Base-by-base conservation (phyloP, 2,113 vertebrate genomes). In the Shinisaurus crocodilurus region DNA sequence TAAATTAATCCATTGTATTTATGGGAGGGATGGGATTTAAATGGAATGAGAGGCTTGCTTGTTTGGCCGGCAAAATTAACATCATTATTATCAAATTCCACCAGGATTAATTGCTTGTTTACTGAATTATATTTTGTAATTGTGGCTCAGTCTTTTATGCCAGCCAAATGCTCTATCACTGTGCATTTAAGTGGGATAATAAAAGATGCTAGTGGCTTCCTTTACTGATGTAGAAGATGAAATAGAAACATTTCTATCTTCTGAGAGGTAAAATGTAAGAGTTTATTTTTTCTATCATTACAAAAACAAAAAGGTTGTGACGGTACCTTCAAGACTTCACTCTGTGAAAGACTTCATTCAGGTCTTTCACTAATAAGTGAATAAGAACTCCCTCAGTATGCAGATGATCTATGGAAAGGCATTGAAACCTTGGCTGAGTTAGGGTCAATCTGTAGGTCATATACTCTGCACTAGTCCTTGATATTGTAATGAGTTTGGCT, bases 91-190 rank as follows among this genome's bases (percentile, higher is more conserved):
- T 92, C 72, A 82, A 90, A 60, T 43, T 60, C 89, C 84, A 37
- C 69, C 6, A 67, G 82, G 92, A 93, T 94, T 90, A 95, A 87
- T 93, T 91, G 80, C 77, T 82, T 95, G 84, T 90, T 96, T 93
- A 43, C 77, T 74, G 60, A 86, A 74, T n/a, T 94, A 93, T 89
- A 85, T 92, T 88, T 89, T 88, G 82, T 93, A 94, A 95, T 93
- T 89, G 84, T 91, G 90, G 79, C 72, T 94, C 93, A 85, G 43
- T 93, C 89, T 90, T 84, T 81, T 89, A 74, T 92, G 91, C 79
- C 86, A 88, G 86, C 86, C 85, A 92, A 89, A 57, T 37, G 79
- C 48, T 72, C 23, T 27, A 63, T 83, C 85, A 84, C 16, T 23
- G 81, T 84, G 63, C 77, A 45, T 88, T 40, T 82, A 32, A 77